phyloP scores from a whole-genome alignment of 53 echinoderm and acorn worm species.

The Apostichopus leukothele region DNA sequence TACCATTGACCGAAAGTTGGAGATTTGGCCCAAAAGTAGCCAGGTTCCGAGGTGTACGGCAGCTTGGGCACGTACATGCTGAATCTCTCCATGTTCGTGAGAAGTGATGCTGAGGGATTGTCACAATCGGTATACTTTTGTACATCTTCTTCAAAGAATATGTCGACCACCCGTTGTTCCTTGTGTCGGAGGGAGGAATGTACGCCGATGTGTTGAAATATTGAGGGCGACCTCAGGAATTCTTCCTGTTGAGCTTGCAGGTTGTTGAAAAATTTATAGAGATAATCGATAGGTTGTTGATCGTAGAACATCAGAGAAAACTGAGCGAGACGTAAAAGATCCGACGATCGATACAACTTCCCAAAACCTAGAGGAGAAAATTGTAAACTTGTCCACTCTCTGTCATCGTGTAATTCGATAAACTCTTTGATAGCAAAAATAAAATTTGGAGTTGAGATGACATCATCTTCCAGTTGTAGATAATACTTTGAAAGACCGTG shows the following conservation, averaged over 20 bases:
- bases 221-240: conserved; percentile 69
- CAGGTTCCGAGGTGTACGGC: conserved; percentile 76
- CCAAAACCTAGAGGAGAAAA: conserved; percentile 93
- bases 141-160: conserved; percentile 71
- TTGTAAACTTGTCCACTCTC: conserved; percentile 74
- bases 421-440: conserved; percentile 71
- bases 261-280: conserved; percentile 70
- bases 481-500: conserved; percentile 76
- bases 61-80: conserved; percentile 79
- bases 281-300: conserved; percentile 85
- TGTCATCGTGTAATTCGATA: conserved; percentile 56
- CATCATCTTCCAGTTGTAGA: conserved; percentile 92
- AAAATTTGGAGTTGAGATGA: conserved; percentile 70
- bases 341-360: conserved; percentile 72
- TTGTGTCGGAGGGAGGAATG: conserved; percentile 81
- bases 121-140: conserved; percentile 60
- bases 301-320: conserved; percentile 87
- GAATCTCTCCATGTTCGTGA: conserved; percentile 82
- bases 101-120: conserved; percentile 81
- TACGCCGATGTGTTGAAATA: conserved; percentile 87
- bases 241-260: conserved; percentile 74
- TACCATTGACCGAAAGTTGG: conserved; percentile 64
- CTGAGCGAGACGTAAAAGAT: conserved; percentile 71
- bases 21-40: conserved; percentile 85
- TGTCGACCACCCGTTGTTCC: conserved; percentile 63